Percentiles rank a stretch among this genome's conserved stretches.
Evolutionary conservation across 2,113 vertebrate species (phyloP).

Genomic region (Talpa occidentalis): DNA sequence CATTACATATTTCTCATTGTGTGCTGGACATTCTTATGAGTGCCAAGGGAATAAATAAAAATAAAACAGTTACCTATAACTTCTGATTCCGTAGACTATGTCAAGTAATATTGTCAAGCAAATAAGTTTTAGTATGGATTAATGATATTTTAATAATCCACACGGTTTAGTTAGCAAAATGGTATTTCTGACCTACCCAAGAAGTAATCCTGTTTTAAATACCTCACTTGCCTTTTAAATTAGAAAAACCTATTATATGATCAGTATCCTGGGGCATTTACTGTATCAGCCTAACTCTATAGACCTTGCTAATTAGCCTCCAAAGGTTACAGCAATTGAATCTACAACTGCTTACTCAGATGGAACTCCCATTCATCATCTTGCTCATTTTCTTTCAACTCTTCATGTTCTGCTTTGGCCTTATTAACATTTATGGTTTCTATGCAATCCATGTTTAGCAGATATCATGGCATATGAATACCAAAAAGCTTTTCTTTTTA

Average conservation of each 20-base stretch:
- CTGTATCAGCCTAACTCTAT: background rate
- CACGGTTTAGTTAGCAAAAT: constrained; percentile 41
- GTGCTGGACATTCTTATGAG: constrained; percentile 31
- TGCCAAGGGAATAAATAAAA: background rate
- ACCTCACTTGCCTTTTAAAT: constrained; percentile 50
- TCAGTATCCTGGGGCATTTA: background rate
- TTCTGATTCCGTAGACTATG: background rate
- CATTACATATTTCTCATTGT: background rate
- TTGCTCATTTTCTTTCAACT: constrained; percentile 30
- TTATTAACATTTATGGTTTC: constrained; percentile 1
- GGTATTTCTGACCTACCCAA: constrained; percentile 28
- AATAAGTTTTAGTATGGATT: constrained; percentile 31
- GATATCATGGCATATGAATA: background rate
- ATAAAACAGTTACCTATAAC: background rate
- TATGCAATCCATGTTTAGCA: background rate
- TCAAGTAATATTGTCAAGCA: background rate
- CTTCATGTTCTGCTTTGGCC: background rate
- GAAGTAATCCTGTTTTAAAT: constrained; percentile 39
- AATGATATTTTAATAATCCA: constrained; percentile 22
- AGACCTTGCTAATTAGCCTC: constrained; percentile 65
- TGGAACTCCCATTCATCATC: background rate
- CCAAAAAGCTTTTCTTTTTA: background rate
- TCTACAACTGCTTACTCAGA: constrained; percentile 26
- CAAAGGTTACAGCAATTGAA: constrained; percentile 5
- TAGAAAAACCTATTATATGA: constrained; percentile 34